These are phyloP conservation scores for Drosophila nigrodunni DNA, from an alignment of 1,140 invertebrate genomes.

Conservation along the genomic window DNA sequence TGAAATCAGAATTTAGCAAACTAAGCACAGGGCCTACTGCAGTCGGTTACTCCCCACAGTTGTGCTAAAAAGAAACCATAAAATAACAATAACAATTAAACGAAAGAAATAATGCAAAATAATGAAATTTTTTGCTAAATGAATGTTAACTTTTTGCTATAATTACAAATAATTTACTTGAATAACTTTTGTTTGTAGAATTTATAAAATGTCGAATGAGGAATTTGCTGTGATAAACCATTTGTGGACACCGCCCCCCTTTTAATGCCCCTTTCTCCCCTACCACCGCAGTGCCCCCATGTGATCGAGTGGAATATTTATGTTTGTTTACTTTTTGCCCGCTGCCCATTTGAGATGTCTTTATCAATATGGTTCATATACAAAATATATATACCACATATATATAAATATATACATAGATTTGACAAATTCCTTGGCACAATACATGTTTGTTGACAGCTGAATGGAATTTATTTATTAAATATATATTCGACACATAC, in stretches of 20 bases:
- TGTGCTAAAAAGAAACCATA: too few species aligned
- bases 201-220: background rate
- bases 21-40: too few species aligned
- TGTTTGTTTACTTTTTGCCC: slow-evolving; percentile 39
- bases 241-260: slow-evolving; percentile 12
- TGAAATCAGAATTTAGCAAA: background rate
- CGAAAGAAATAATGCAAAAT: too few species aligned
- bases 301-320: slow-evolving; percentile 26
- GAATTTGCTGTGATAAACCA: slow-evolving; percentile 40
- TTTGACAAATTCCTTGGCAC: slow-evolving; percentile 48
- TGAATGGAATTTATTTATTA: slow-evolving; percentile 61
- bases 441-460: slow-evolving; percentile 52
- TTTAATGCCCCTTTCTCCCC: background rate
- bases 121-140: too few species aligned
- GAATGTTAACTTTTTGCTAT: too few species aligned
- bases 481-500: slow-evolving; percentile 20
- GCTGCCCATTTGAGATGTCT: slow-evolving; percentile 37
- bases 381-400: background rate
- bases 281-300: background rate
- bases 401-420: background rate
- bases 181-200: too few species aligned
- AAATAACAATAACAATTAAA: too few species aligned
- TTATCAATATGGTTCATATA: slow-evolving; percentile 35
- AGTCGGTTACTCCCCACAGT: too few species aligned
- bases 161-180: too few species aligned